Base-by-base conservation (phyloP, 2,888 invertebrate species). In the Brachypalpus laphriformis region DNA sequence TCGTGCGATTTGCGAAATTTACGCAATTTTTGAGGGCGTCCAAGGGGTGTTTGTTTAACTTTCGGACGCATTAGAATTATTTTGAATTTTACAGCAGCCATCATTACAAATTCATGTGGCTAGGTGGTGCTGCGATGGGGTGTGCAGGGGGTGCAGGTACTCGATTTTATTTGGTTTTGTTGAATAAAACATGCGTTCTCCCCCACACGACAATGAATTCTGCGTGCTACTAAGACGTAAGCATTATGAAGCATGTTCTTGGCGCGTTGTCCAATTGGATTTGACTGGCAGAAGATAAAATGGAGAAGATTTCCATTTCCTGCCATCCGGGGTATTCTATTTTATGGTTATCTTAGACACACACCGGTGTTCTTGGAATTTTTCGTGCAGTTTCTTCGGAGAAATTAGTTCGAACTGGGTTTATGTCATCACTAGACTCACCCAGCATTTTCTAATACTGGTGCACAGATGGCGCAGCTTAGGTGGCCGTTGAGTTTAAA, bases 1-100 rank as follows among this genome's bases (percentile, higher is more conserved):
- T 74, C 25, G 61, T 76, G 37, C n/a, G 22, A 59, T 66, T 81
- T 71, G 85, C 85, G 71, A 85, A 85, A 85, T 85, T 81, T 75
- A 81, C 71, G 85, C 85, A 66, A 70, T 51, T 75, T 59, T 31
- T 37, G 40, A 47, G 34, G 28, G 51, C 16, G n/a, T 11, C 22
- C 14, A 22, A 16, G 45, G 61, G 54, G 28, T 74, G 54, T 25
- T 75, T 76, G 28, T 65, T 54, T 45, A 11, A 8, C 47, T 34
- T 51, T 25, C 25, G 20, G 28, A 11, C 49, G 42, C 42, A 14
- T 7, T 42, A 51, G 59, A 74, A 74, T 74, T 63, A 51, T 56
- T 65, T 65, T 56, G 63, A 78, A 71, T 71, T 71, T 68, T 68
- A 66, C 57, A 59, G 57, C 34, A 34, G n/a, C 11, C 11, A 76